Conservation (phyloP, 2,113 vertebrate genomes). For the Mustela lutreola region DNA sequence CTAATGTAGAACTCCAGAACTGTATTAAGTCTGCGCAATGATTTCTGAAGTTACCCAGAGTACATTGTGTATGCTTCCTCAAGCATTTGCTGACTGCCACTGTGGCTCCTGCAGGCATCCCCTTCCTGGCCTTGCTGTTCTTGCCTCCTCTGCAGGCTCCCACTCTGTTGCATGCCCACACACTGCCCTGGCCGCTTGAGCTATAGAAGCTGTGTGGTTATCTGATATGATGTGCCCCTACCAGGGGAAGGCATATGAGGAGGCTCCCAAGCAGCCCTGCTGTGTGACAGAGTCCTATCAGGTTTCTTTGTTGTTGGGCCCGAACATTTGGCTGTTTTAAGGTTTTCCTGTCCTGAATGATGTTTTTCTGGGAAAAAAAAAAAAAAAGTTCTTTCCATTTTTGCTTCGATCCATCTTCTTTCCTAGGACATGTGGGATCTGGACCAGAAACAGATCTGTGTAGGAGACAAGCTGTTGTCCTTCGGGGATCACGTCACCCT, state of each 20-base stretch:
- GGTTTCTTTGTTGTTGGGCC: background rate
- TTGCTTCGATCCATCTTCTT: background rate
- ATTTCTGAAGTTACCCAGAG: background rate
- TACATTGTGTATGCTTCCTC: background rate
- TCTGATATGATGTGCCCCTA: background rate
- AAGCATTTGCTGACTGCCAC: background rate
- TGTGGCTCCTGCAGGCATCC: background rate
- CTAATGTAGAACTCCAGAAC: background rate
- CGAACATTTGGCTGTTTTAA: fast-evolving
- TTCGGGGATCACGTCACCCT: background rate
- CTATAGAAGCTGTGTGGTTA: background rate
- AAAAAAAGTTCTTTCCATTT: background rate
- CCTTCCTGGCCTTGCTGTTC: background rate
- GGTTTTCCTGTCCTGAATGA: background rate
- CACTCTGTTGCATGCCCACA: background rate
- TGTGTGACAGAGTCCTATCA: too few relatives aligned
- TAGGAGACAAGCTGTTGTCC: background rate
- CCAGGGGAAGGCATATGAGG: background rate
- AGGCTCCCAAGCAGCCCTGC: background rate
- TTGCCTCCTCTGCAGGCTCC: background rate
- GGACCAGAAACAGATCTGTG: background rate
- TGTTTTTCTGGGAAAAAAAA: background rate
- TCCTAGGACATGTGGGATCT: background rate
- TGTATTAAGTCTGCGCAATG: background rate
- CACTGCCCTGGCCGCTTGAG: background rate